Evolutionary conservation across 2,113 vertebrate species (phyloP).

Genomic region (Nestor notabilis): DNA sequence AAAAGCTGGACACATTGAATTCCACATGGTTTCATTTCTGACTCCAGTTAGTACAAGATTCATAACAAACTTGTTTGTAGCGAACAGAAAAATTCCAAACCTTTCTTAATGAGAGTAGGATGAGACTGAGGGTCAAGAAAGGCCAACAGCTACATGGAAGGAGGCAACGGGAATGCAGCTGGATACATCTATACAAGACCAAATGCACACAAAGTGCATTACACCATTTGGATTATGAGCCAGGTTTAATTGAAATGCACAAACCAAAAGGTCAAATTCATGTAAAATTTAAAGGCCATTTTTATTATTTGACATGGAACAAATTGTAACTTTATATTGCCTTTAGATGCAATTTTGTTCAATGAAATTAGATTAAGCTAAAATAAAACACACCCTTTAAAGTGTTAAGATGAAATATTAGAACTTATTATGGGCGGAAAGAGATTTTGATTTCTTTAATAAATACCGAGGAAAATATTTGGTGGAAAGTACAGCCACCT

Average conservation of each 20-base stretch:
- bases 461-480: slow-evolving; percentile 82
- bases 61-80: background rate
- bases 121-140: background rate
- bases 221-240: slow-evolving; percentile 49
- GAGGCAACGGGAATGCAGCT: background rate
- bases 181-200: background rate
- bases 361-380: slow-evolving; percentile 79
- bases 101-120: background rate
- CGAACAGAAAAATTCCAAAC: background rate
- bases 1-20: background rate
- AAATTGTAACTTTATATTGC: slow-evolving; percentile 81
- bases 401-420: slow-evolving; percentile 78
- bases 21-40: background rate
- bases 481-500: slow-evolving; percentile 68
- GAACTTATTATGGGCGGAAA: slow-evolving; percentile 57
- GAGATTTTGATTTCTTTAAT: slow-evolving; percentile 76
- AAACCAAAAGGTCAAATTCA: slow-evolving; percentile 79
- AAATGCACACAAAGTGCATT: slow-evolving; percentile 38
- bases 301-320: slow-evolving; percentile 81
- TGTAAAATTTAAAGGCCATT: slow-evolving; percentile 82
- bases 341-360: slow-evolving; percentile 79
- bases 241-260: slow-evolving; percentile 79
- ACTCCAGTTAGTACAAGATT: background rate
- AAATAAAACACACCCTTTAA: slow-evolving; percentile 77
- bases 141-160: background rate